These are phyloP conservation scores for Euclidia mi DNA, from an alignment of 2,888 invertebrate genomes.

Conservation along the genomic window DNA sequence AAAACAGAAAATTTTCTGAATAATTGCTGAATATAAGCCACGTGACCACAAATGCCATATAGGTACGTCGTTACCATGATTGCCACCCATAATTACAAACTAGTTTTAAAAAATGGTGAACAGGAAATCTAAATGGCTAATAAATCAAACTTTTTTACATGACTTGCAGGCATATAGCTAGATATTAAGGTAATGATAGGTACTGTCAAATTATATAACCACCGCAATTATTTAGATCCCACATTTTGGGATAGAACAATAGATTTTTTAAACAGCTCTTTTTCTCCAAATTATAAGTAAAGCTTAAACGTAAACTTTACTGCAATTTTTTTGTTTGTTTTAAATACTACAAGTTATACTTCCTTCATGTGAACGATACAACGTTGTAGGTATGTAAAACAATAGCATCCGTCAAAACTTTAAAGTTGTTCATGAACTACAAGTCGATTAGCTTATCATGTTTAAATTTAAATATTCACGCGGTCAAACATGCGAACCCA, in stretches of 20 bases:
- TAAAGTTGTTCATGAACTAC: not conserved
- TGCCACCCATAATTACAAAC: not conserved
- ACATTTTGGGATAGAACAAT: conserved; percentile 25
- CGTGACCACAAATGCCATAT: too few relatives aligned
- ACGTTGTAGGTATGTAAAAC: not conserved
- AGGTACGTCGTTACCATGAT: not conserved
- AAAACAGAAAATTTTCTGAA: too few relatives aligned
- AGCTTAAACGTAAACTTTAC: not conserved
- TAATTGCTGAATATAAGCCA: too few relatives aligned
- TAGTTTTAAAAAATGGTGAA: conserved; percentile 9
- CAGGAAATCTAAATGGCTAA: conserved; percentile 25
- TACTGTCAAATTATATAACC: conserved; percentile 11
- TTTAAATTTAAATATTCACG: conserved; percentile 7
- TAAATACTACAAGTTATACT: not conserved
- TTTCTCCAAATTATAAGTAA: not conserved
- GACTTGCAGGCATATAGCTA: conserved; percentile 23
- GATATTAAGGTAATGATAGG: conserved; percentile 32
- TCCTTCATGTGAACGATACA: not conserved
- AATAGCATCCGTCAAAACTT: not conserved
- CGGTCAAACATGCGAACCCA: not conserved
- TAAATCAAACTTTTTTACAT: conserved; percentile 40
- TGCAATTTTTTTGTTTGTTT: not conserved
- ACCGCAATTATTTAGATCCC: conserved; percentile 25
- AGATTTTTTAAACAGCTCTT: not conserved
- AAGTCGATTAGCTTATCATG: not conserved